Base-by-base conservation (phyloP, 2,888 invertebrate species). In the Operophtera brumata region DNA sequence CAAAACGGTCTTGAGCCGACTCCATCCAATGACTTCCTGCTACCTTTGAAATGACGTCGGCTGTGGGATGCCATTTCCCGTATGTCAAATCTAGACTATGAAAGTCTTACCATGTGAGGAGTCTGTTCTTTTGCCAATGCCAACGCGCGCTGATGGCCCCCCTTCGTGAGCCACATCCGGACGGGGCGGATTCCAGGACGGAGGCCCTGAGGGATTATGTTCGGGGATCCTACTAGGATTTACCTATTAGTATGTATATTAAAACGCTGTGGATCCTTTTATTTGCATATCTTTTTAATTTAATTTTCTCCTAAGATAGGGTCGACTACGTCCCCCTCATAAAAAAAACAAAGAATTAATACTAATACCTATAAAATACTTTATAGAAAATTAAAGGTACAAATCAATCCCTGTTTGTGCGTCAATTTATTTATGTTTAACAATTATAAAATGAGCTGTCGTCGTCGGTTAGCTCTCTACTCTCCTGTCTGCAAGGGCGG, bases 91-190 rank as follows among this genome's bases (percentile, higher is more conserved):
- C 20, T 20, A 20, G 20, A 20, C 20, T 20, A 20, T 20, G 20
- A 20, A 20, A 20, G 20, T 8, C 59, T 62, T 6, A 96, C 92
- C 55, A 94, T 92, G 37, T 96, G 94, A 0, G 95, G 93, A 41
- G 96, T 94, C 73, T 97, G 93, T 34, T 93, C 92, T 75, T 98
- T 97, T 0, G 99, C 99, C 9, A 99, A 92, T 43, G 94, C 91
- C 49, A 98, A 92, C 0, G 99, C 99, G 6, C 95, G 93, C 61
- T 95, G 94, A 95, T 98, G 98, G 67, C 97, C 95, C 14, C 95
- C 94, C 10, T 94, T 94, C 64, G 96, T 95, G 0, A 97, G 94
- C 86, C 98, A 97, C 99, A 99, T 99, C 51, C 97, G 92, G 5
- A 99, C 96, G 0, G 99, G n/a, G n/a, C n/a, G n/a, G n/a, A n/a